Base-by-base conservation (phyloP, 2,888 invertebrate genomes). In the Phengaris alcon region DNA sequence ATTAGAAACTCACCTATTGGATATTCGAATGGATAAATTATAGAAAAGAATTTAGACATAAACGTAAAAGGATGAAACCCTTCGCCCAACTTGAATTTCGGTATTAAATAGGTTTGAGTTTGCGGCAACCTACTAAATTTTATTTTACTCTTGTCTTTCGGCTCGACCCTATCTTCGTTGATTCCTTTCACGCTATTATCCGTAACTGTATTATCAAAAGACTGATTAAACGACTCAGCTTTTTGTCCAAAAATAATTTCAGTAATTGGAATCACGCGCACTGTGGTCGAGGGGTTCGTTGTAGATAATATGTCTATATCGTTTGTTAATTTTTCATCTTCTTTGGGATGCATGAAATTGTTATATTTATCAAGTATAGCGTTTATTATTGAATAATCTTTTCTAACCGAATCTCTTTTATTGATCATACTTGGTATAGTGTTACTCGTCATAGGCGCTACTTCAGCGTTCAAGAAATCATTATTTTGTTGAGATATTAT, bases 1-100 rank as follows among this genome's bases (percentile, higher is more conserved):
- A 77, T 76, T 74, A 75, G 76, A 75, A 72, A 87, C 92, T 95
- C 88, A 96, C 96, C 96, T 76, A 94, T 86, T 77, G 96, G 95
- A 87, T 95, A 94, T 80, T 95, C 94, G 82, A 94, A 93, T 5
- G 96, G 95, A 86, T 95, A 95, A 83, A 96, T 93, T 83, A 94
- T 86, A 79, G 94, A 93, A 84, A 96, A 94, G 84, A 96, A 94
- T 77, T 90, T 86, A 12, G 95, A 94, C 84, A 96, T 93, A 84
- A 95, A 95, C 81, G 94, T 91, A 85, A 96, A 96, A 79, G 95
- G 90, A 84, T 95, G 94, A 84, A 95, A 92, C 79, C 95, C 94
- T 77, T 95, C 94, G 77, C 95, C 94, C 77, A 95, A 88, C 82
- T 94, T 93, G 80, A 96, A 90, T 78, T 90, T 85, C 72, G 93